Base-by-base conservation (phyloP, 2,797 vertebrate species). In the Rallus crepitans region DNA sequence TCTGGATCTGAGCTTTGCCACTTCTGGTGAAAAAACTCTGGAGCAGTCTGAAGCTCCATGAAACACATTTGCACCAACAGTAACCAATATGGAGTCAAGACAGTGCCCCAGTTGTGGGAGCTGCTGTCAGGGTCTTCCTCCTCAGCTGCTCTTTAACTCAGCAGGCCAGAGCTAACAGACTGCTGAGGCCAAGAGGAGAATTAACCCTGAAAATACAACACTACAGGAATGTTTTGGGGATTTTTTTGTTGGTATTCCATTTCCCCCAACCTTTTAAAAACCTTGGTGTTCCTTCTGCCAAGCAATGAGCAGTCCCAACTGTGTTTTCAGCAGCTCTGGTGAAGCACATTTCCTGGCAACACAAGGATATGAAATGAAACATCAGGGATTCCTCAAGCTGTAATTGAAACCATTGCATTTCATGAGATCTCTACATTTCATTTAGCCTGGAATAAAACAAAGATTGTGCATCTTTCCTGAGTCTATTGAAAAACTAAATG, bases 391-490 rank as follows among this genome's bases (percentile, higher is more conserved):
- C 39, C 13, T 90, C 68, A 2, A 56, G 61, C 52, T 52, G 55
- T 73, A 77, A 94, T 1, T 21, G 27, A 88, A 12, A 16, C 70
- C 13, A 57, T 82, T 80, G 40, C 31, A 45, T 57, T 86, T 69
- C 61, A 83, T 39, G 24, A 83, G 40, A 68, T 60, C 63, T 86
- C 66, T 86, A 66, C 68, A 83, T 86, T 81, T 79, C 52, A 76
- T 79, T 94, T 84, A 79, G 40, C 24, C 25, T 35, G 50, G 81
- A 94, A 90, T 61, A 86, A 88, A 94, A 53, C 24, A 88, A 81
- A 59, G 47, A 45, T 42, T 35, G 28, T 28, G 13, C 31, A 45
- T 25, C 66, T 81, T 80, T 88, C 48, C 21, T 3, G 5, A 93
- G 61, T n/a, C 65, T 59, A 14, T 23, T 0, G 8, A 94, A 87